These are phyloP conservation scores for Coptodon bakossiorum DNA, from an alignment of 2,113 vertebrate genomes.

Conservation along the genomic window DNA sequence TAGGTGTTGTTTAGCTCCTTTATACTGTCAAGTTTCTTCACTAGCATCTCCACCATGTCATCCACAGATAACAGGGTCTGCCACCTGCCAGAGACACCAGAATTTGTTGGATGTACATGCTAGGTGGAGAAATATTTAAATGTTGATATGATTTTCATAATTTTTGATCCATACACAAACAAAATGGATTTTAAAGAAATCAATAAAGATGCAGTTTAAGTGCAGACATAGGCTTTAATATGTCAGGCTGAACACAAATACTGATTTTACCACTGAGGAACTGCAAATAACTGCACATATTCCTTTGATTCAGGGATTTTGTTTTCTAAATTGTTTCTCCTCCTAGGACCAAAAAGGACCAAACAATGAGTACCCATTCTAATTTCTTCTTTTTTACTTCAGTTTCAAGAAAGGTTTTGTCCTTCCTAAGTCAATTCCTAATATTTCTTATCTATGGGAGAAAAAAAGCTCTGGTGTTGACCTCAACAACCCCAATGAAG, in stretches of 20 bases:
- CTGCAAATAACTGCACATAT: neutral
- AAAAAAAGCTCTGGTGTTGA: neutral
- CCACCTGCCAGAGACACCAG: conserved; percentile 55
- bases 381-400: neutral
- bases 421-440: neutral
- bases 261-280: neutral
- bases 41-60: conserved; percentile 73
- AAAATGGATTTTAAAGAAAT: neutral
- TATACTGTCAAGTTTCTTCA: conserved; percentile 67
- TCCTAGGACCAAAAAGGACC: neutral
- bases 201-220: neutral
- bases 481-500: neutral
- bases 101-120: too few relatives aligned
- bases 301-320: neutral
- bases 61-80: conserved; percentile 76
- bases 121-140: neutral
- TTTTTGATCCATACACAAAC: neutral
- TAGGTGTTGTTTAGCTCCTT: conserved; percentile 74
- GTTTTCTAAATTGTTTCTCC: neutral
- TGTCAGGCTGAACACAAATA: neutral
- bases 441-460: neutral
- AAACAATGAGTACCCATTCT: neutral
- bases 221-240: neutral
- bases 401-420: neutral
- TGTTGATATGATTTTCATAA: neutral